Conservation (phyloP, 2,797 vertebrate genomes). For the Aselliscus stoliczkanus region DNA sequence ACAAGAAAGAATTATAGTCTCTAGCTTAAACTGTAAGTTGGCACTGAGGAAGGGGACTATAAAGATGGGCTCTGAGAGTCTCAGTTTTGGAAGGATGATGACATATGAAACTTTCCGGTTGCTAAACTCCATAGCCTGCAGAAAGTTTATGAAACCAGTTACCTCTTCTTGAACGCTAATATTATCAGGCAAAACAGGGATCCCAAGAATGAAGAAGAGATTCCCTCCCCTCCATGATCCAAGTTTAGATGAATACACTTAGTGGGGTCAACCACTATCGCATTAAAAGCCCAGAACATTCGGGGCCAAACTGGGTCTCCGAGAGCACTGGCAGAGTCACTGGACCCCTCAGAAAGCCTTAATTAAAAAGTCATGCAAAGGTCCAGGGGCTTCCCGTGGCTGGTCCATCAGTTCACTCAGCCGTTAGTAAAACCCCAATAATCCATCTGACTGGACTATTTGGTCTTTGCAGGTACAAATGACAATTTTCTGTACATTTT, state of each 20-base stretch:
- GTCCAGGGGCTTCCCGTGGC: constrained; percentile 84
- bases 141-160: constrained; percentile 55
- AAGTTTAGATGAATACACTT: constrained; percentile 73
- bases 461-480: constrained; percentile 91
- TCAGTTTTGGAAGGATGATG: constrained; percentile 34
- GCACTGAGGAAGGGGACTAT: not conserved
- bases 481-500: constrained; percentile 93
- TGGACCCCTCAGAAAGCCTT: constrained; percentile 84
- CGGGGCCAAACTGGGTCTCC: constrained; percentile 69
- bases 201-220: constrained; percentile 75
- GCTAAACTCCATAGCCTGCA: not conserved
- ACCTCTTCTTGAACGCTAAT: constrained; percentile 49
- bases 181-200: constrained; percentile 53
- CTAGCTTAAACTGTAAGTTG: constrained; percentile 10
- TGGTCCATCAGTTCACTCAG: constrained; percentile 86
- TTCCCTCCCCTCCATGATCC: constrained; percentile 74
- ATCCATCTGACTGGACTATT: constrained; percentile 79
- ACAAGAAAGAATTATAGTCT: not conserved
- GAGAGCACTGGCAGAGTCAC: constrained; percentile 83
- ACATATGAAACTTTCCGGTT: constrained; percentile 34
- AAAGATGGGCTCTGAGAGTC: not conserved
- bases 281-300: constrained; percentile 76
- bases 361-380: constrained; percentile 94
- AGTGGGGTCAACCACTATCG: constrained; percentile 69
- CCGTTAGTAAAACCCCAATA: constrained; percentile 89